Base-by-base conservation (phyloP, 2,113 vertebrate species). In the Paraplagusia blochii region DNA sequence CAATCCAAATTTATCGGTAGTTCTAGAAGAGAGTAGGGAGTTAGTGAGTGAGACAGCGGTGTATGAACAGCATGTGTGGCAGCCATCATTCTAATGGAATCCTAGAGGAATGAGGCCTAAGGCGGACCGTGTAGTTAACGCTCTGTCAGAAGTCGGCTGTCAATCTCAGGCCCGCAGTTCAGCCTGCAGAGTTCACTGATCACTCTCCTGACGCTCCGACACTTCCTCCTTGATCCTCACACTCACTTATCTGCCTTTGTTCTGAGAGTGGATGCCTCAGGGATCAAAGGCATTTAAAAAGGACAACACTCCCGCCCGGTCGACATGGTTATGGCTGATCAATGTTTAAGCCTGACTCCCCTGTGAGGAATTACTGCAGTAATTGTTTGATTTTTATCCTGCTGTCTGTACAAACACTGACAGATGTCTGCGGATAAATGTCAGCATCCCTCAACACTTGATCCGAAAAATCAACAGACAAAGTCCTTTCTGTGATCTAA, bases 181-280 rank as follows among this genome's bases (percentile, higher is more conserved):
- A 13, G 11, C 38, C 38, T 12, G 38, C 10, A 11, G 11, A 40
- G 13, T 12, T 40, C 38, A 40, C 38, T 12, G 38, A 40, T 40
- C 10, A 12, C 11, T 40, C 38, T 40, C 38, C 38, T 13, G 13
- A 4, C 12, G 38, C 38, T 40, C 12, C 9, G 11, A 11, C 38
- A 40, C 11, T 40, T 13, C 38, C 22, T 29, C 17, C 11, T 53
- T 45, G 55, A 76, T 80, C 52, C 64, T 10, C 17, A 1, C 29
- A 6, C 38, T 29, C 44, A 62, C 69, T 65, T 82, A 81, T 84
- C 80, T 66, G 47, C 47, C 54, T 65, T 33, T 58, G 66, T 79
- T 80, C 56, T 58, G 36, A 61, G 40, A 68, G 49, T 56, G 55
- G 69, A 56, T 5, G 46, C 67, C 67, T 36, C 53, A 4, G n/a